A percentile compares a stretch with the other conserved stretches of the same genome.
phyloP scores from a whole-genome alignment of 2,113 vertebrate genomes.

The Nestor notabilis region DNA sequence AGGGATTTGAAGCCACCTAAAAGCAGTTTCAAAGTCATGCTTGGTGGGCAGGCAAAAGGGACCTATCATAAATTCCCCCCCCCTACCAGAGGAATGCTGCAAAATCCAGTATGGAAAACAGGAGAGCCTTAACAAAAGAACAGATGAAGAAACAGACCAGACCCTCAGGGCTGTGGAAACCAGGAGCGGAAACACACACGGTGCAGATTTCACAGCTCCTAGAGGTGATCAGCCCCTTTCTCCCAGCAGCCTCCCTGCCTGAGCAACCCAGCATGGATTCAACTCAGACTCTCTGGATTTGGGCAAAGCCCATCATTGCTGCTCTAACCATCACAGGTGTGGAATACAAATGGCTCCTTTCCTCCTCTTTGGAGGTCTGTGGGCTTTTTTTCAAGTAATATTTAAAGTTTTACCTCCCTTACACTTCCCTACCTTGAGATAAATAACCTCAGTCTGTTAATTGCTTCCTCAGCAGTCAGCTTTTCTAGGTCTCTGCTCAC shows the following conservation, averaged over 20 bases:
- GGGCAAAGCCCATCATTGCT: neutral
- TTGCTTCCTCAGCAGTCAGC: neutral
- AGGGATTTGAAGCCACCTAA: neutral
- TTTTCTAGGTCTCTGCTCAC: neutral
- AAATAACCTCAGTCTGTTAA: neutral
- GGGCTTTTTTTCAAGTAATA: neutral
- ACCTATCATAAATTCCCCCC: neutral
- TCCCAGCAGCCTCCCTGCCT: neutral
- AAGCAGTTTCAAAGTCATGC: neutral
- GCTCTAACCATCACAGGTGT: neutral
- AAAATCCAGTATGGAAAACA: neutral
- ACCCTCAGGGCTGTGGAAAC: neutral
- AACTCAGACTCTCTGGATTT: neutral
- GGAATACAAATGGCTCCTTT: neutral
- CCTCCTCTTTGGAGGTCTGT: neutral
- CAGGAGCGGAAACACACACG: neutral
- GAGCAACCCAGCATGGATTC: neutral
- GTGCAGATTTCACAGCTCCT: neutral
- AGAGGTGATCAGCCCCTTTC: neutral
- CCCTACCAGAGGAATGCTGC: neutral
- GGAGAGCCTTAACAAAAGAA: neutral
- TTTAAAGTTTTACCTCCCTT: neutral
- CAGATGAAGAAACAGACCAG: neutral
- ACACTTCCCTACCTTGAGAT: neutral
- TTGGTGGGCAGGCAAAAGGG: neutral